Conservation (phyloP, 2,888 invertebrate species). For the Psococerastis gibbosa region DNA sequence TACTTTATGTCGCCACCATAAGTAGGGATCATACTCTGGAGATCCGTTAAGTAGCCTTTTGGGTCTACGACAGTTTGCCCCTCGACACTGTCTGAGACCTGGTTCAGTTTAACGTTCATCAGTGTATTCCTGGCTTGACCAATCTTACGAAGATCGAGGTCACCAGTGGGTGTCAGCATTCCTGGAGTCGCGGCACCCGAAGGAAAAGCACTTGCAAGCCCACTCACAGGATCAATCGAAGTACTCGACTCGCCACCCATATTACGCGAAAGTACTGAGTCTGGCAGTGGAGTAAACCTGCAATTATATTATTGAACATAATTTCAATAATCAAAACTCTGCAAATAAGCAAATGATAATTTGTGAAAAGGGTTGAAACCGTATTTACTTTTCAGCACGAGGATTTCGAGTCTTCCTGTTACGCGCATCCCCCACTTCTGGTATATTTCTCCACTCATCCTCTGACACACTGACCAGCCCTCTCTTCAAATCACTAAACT, state of each 20-base stretch:
- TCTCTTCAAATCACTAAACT: constrained; percentile 92
- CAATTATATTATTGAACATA: too few relatives aligned
- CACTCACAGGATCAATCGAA: constrained; percentile 67
- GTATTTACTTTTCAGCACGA: constrained; percentile 63
- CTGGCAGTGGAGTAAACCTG: constrained; percentile 86
- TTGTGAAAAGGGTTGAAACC: too few relatives aligned
- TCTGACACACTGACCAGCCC: constrained; percentile 65
- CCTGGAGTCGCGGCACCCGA: constrained; percentile 70
- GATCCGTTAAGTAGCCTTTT: constrained; percentile 97
- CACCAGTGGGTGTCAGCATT: constrained; percentile 71
- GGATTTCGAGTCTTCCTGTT: constrained; percentile 94
- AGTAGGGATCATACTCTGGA: constrained; percentile 97
- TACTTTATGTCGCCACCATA: constrained; percentile 92
- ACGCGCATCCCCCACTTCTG: constrained; percentile 97
- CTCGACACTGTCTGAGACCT: constrained; percentile 89
- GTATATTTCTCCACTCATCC: constrained; percentile 92
- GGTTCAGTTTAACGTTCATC: constrained; percentile 96
- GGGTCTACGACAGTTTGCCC: constrained; percentile 99
- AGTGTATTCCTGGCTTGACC: constrained; percentile 97
- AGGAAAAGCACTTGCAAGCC: constrained; percentile 63
- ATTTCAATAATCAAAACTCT: too few relatives aligned
- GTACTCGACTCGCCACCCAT: constrained; percentile 61
- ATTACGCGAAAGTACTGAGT: constrained; percentile 78
- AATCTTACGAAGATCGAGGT: constrained; percentile 93
- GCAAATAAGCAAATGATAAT: too few relatives aligned